These are phyloP conservation scores for Macrotus californicus DNA, from an alignment of 2,113 vertebrate species.

Conservation along the genomic window DNA sequence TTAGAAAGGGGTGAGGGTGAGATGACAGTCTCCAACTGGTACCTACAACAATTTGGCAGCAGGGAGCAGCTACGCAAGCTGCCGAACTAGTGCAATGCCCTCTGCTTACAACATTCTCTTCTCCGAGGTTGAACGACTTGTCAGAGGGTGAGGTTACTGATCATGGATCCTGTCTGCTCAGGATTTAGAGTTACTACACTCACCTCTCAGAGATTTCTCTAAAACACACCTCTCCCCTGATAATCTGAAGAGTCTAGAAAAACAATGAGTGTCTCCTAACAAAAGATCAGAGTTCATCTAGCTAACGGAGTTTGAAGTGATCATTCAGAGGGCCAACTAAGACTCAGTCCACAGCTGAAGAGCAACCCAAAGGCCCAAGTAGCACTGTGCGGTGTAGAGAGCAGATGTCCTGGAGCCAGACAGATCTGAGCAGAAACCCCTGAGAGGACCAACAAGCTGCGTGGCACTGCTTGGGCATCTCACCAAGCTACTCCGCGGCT, in stretches of 20 bases:
- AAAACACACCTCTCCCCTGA: neutral
- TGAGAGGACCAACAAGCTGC: neutral
- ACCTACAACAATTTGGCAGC: neutral
- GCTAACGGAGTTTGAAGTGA: neutral
- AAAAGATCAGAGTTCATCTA: neutral
- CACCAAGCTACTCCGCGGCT: neutral
- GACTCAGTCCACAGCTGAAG: neutral
- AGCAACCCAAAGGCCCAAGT: neutral
- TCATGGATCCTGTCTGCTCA: neutral
- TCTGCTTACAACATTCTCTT: neutral
- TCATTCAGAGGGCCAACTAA: neutral
- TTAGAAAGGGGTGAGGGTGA: neutral
- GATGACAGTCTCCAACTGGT: neutral
- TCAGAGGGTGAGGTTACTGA: neutral
- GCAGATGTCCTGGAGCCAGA: neutral
- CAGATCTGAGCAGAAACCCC: neutral
- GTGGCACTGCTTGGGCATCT: neutral
- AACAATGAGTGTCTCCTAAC: neutral
- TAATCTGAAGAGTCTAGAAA: neutral
- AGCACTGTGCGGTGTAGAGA: accelerated
- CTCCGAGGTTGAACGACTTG: neutral
- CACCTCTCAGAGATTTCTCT: neutral
- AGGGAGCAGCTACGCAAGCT: neutral
- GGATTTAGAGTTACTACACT: neutral
- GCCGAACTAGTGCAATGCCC: no score